phyloP scores from a whole-genome alignment of 2,113 vertebrate genomes.

The Microtus oregoni region DNA sequence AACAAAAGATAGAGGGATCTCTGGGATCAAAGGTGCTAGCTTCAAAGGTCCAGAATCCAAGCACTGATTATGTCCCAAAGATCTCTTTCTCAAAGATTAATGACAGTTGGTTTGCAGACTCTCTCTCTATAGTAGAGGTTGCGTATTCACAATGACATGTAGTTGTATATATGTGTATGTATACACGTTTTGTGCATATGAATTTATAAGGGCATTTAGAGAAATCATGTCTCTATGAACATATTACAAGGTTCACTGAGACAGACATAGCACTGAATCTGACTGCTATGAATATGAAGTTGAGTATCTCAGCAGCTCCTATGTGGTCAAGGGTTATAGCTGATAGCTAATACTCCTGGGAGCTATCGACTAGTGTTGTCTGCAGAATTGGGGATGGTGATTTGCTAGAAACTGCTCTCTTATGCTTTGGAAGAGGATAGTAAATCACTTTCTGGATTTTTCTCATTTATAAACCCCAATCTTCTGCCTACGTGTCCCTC shows the following conservation, averaged over 20 bases:
- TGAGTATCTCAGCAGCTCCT: neutral
- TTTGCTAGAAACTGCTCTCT: constrained; percentile 56
- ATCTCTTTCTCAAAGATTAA: neutral
- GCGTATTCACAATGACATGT: neutral
- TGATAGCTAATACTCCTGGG: constrained; percentile 32
- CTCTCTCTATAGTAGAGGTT: constrained; percentile 11
- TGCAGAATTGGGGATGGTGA: constrained; percentile 21
- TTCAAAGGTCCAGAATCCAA: constrained; percentile 25
- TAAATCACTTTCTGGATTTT: constrained; percentile 53
- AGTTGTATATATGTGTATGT: neutral
- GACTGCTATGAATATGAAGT: neutral
- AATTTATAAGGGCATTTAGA: neutral
- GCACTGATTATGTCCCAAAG: neutral
- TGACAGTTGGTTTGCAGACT: neutral
- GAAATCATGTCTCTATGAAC: constrained; percentile 40
- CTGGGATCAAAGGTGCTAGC: neutral
- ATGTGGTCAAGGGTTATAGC: constrained; percentile 42
- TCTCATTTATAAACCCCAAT: constrained; percentile 39
- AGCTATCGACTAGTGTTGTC: constrained; percentile 24
- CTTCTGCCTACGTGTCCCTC: constrained; percentile 40
- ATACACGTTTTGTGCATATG: neutral
- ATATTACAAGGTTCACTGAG: constrained; percentile 57
- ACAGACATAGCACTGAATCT: neutral
- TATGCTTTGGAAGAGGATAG: constrained; percentile 37
- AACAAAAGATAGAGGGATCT: neutral